Conservation (phyloP, 2,797 vertebrate species). For the Triplophysa bombifrons region DNA sequence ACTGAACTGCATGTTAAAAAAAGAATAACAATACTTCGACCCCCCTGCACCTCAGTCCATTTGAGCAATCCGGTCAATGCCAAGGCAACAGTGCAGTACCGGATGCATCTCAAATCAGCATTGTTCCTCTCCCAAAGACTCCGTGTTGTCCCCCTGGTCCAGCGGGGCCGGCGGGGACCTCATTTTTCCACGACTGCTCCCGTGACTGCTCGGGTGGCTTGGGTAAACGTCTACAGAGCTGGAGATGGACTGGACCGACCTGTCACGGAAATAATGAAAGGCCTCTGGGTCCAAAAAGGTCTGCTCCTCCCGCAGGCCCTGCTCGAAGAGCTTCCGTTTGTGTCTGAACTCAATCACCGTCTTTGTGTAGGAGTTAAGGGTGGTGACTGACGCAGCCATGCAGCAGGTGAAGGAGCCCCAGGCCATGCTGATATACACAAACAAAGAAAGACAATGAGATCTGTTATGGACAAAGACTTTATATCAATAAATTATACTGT, state of each 20-base stretch:
- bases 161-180: constrained; percentile 63
- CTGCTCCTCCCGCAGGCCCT: constrained; percentile 90
- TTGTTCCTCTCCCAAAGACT: constrained; percentile 77
- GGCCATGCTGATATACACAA: constrained; percentile 81
- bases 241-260: constrained; percentile 81
- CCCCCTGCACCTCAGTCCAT: constrained; percentile 6
- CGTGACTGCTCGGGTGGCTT: constrained; percentile 61
- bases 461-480: not conserved
- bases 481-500: too few relatives aligned
- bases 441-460: not conserved
- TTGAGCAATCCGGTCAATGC: not conserved
- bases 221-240: constrained; percentile 74
- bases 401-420: constrained; percentile 98
- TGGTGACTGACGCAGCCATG: constrained; percentile 96
- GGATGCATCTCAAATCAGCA: constrained; percentile 64
- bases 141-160: constrained; percentile 74
- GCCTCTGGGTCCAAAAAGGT: constrained; percentile 89
- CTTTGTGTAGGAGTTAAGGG: constrained; percentile 98
- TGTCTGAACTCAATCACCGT: constrained; percentile 95
- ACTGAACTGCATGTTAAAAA: not conserved
- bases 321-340: constrained; percentile 93
- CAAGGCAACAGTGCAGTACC: not conserved
- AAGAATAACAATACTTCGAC: not conserved
- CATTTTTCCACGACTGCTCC: constrained; percentile 67
- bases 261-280: constrained; percentile 91